A percentile compares a stretch with the other conserved stretches of the same genome.
Evolutionary conservation across 2,113 vertebrate species (phyloP).

Genomic region (Dasyprocta punctata): DNA sequence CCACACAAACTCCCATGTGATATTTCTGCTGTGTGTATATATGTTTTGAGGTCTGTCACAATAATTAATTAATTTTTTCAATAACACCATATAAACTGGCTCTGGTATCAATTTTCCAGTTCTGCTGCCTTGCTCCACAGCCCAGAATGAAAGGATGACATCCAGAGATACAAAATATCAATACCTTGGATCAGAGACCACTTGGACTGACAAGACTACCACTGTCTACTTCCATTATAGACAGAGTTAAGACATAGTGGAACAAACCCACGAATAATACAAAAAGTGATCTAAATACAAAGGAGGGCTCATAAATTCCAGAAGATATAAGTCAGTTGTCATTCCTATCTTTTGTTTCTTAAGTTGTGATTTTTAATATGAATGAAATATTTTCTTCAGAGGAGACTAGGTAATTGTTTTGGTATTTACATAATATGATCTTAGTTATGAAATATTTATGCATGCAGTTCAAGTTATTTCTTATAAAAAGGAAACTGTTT

Average conservation of each 20-base stretch:
- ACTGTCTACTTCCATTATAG: constrained; percentile 16
- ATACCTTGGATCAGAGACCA: constrained; percentile 26
- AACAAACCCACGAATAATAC: constrained; percentile 38
- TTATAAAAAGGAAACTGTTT: constrained; percentile 66
- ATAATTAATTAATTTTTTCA: constrained; percentile 50
- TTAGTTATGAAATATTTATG: constrained; percentile 71
- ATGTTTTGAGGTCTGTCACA: background rate
- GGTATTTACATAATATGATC: constrained; percentile 74
- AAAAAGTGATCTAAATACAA: constrained; percentile 46
- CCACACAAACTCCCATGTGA: background rate
- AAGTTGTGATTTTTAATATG: constrained; percentile 64
- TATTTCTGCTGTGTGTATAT: background rate
- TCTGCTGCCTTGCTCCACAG: constrained; percentile 4
- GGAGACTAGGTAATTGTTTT: constrained; percentile 71
- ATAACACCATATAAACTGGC: background rate
- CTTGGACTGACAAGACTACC: background rate
- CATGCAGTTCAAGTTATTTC: constrained; percentile 48
- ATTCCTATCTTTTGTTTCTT: constrained; percentile 54
- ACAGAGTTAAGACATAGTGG: background rate
- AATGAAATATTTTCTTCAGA: constrained; percentile 65
- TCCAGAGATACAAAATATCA: constrained; percentile 54
- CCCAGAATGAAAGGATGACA: constrained; percentile 35
- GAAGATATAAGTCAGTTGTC: constrained; percentile 32
- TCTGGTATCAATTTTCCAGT: background rate
- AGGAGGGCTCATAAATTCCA: constrained; percentile 36